A percentile compares a stretch with the other conserved stretches of the same genome.
These are phyloP conservation scores for Leucosticte australis DNA, from an alignment of 2,113 vertebrate species.

Conservation along the genomic window DNA sequence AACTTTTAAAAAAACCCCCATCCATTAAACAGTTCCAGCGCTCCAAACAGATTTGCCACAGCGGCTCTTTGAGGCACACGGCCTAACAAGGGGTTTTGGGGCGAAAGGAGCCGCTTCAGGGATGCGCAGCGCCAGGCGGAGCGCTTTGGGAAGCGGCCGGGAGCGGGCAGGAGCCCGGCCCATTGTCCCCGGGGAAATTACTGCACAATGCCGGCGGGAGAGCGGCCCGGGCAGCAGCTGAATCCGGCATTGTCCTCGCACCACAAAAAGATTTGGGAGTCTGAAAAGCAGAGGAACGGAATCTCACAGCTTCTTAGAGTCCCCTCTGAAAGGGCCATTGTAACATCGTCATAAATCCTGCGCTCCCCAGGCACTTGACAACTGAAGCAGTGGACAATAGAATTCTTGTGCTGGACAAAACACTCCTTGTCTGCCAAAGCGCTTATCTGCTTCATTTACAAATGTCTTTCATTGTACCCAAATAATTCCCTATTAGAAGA, in stretches of 20 bases:
- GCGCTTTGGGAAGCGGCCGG: conserved; percentile 32
- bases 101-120: conserved; percentile 64
- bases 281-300: conserved; percentile 86
- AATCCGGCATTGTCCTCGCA: conserved; percentile 86
- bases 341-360: conserved; percentile 88
- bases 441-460: conserved; percentile 95
- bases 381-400: conserved; percentile 84
- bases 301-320: conserved; percentile 83
- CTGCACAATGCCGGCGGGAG: conserved; percentile 70
- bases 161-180: background rate
- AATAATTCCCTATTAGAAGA: conserved; percentile 82
- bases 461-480: conserved; percentile 91
- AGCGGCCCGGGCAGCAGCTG: conserved; percentile 76
- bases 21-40: conserved; percentile 1
- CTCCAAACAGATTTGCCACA: conserved; percentile 59
- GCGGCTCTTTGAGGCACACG: conserved; percentile 32
- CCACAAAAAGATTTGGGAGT: conserved; percentile 89
- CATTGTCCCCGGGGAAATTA: conserved; percentile 76
- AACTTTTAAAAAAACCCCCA: background rate
- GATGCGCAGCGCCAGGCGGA: conserved; percentile 68
- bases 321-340: conserved; percentile 92
- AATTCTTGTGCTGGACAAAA: conserved; percentile 94
- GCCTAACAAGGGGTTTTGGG: background rate
- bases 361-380: conserved; percentile 87
- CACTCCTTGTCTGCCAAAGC: conserved; percentile 85